Conservation (phyloP, 2,797 vertebrate species). For the Octomys mimax region DNA sequence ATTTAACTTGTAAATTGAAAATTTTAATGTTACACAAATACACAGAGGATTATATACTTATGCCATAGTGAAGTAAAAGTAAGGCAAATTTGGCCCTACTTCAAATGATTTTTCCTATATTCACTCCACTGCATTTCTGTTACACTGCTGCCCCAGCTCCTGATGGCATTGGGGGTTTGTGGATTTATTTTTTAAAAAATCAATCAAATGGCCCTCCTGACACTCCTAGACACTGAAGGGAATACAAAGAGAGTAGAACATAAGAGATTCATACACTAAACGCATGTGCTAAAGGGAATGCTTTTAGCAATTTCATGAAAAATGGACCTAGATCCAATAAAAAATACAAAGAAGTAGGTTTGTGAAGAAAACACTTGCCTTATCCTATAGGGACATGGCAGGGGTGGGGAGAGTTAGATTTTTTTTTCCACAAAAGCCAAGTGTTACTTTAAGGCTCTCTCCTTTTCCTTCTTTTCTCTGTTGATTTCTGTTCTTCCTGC, state of each 20-base stretch:
- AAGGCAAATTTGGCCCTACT: neutral
- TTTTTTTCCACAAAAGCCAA: neutral
- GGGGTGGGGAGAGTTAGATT: neutral
- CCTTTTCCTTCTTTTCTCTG: neutral
- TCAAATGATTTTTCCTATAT: neutral
- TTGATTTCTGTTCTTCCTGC: neutral
- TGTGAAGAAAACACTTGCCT: neutral
- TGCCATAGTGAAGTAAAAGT: neutral
- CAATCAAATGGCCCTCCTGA: neutral
- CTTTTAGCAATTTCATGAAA: neutral
- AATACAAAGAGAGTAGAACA: neutral
- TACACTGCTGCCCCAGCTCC: neutral
- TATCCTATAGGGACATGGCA: neutral
- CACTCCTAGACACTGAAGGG: neutral
- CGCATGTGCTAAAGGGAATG: neutral
- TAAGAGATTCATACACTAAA: constrained; percentile 6
- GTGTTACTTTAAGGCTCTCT: too few species aligned
- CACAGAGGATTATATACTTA: neutral
- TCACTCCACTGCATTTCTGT: neutral
- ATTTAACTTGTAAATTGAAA: constrained; percentile 22
- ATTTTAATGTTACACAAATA: neutral
- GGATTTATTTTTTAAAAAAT: neutral
- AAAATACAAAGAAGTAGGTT: neutral
- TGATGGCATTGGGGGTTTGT: neutral
- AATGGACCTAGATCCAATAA: neutral